Percentiles rank a stretch among this genome's conserved stretches.
These are phyloP conservation scores for Meteorus colon DNA, from an alignment of 2,888 invertebrate genomes.

Conservation along the genomic window DNA sequence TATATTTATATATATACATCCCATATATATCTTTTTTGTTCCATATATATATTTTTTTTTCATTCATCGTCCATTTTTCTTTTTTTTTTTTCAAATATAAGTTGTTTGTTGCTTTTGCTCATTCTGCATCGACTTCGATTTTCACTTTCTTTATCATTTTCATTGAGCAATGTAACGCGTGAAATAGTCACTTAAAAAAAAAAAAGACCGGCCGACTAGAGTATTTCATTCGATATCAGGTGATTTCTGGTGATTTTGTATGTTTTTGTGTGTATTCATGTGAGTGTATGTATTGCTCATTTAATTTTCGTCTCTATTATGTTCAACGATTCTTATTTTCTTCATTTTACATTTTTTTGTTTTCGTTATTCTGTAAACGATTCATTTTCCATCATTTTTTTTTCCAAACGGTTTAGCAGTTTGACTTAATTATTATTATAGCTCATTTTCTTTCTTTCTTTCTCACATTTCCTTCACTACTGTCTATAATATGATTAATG, in stretches of 20 bases:
- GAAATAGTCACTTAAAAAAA: conserved; percentile 24
- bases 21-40: not conserved
- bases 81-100: conserved; percentile 14
- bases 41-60: conserved; percentile 35
- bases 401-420: conserved; percentile 23
- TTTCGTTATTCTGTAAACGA: not conserved
- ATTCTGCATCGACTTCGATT: conserved; percentile 26
- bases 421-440: conserved; percentile 30
- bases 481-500: conserved; percentile 36
- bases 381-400: conserved; percentile 26
- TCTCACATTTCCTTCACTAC: conserved; percentile 1
- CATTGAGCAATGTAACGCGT: conserved; percentile 16
- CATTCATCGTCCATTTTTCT: not conserved
- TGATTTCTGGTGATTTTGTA: conserved; percentile 60
- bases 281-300: conserved; percentile 57
- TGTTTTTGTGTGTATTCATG: conserved; percentile 1
- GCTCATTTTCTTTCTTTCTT: not conserved
- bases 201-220: conserved; percentile 59
- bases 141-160: conserved; percentile 3
- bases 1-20: conserved; percentile 45
- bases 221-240: conserved; percentile 68
- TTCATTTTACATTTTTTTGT: not conserved
- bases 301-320: conserved; percentile 47
- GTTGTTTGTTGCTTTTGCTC: conserved; percentile 22
- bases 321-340: conserved; percentile 23